phyloP scores from a whole-genome alignment of 2,888 invertebrate species.

The Agonopterix arenella region DNA sequence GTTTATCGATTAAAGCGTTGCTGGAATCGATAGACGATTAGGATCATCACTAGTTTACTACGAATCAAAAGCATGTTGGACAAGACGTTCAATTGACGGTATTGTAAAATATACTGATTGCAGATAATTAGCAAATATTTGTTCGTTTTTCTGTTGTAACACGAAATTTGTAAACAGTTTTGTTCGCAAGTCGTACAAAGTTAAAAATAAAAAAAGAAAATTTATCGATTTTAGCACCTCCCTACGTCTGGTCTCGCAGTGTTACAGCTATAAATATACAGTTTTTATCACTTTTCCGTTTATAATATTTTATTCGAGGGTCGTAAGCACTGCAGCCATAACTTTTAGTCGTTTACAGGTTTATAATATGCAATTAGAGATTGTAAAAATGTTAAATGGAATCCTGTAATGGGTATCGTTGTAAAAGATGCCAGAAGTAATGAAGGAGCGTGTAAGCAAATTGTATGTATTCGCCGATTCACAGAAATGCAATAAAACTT shows the following conservation, averaged over 20 bases:
- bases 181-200: too few species aligned
- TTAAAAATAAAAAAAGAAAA: too few species aligned
- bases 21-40: too few species aligned
- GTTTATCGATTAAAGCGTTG: too few species aligned
- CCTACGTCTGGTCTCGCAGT: conserved; percentile 6
- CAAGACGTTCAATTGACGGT: too few species aligned
- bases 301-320: conserved; percentile 27
- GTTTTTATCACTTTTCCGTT: conserved; percentile 23
- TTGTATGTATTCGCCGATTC: conserved; percentile 48
- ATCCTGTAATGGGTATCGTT: conserved; percentile 51
- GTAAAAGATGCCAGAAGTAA: conserved; percentile 47
- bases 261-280: conserved; percentile 9
- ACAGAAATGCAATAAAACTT: conserved; percentile 46
- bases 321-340: conserved; percentile 24
- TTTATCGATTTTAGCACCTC: background rate
- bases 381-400: conserved; percentile 72
- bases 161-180: too few species aligned
- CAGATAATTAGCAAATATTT: too few species aligned
- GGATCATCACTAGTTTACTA: too few species aligned
- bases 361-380: conserved; percentile 73
- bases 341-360: conserved; percentile 40
- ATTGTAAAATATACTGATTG: too few species aligned
- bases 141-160: too few species aligned
- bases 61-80: too few species aligned
- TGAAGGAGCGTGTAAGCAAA: conserved; percentile 51